Percentiles rank a stretch among this genome's conserved stretches.
phyloP scores from a whole-genome alignment of 2,797 vertebrate genomes.

The Sebastes itinus region DNA sequence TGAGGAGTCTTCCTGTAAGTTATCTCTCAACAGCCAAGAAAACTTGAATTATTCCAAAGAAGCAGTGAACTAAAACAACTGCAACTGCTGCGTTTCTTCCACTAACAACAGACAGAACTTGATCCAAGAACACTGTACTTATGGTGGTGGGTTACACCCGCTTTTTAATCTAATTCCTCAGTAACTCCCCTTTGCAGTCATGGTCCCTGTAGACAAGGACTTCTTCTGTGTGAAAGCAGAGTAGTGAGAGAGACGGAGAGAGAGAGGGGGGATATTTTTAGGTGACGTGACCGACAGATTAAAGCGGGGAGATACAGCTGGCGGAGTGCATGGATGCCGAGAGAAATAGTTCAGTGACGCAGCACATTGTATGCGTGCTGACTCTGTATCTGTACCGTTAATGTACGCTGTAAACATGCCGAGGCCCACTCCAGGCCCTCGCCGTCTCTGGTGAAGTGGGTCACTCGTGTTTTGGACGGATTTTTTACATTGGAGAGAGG shows the following conservation, averaged over 20 bases:
- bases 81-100: not conserved
- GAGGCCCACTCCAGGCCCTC: conserved; percentile 19
- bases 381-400: conserved; percentile 23
- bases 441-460: conserved; percentile 12
- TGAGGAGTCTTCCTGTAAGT: not conserved
- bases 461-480: conserved; percentile 19
- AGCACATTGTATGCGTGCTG: conserved; percentile 55
- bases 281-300: conserved; percentile 41
- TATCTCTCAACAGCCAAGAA: not conserved
- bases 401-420: conserved; percentile 17
- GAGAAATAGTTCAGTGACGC: conserved; percentile 64
- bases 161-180: conserved; percentile 37
- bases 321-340: conserved; percentile 37
- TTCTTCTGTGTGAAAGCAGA: conserved; percentile 50
- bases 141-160: conserved; percentile 47
- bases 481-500: conserved; percentile 12
- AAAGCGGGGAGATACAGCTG: conserved; percentile 50
- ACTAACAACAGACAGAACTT: conserved; percentile 17
- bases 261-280: conserved; percentile 59
- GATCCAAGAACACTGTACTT: conserved; percentile 10
- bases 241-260: conserved; percentile 8
- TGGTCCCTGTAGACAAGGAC: conserved; percentile 55
- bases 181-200: conserved; percentile 64
- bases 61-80: not conserved
- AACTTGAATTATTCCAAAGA: conserved; percentile 23